phyloP scores from a whole-genome alignment of 2,113 vertebrate genomes.

The Microcebus murinus region DNA sequence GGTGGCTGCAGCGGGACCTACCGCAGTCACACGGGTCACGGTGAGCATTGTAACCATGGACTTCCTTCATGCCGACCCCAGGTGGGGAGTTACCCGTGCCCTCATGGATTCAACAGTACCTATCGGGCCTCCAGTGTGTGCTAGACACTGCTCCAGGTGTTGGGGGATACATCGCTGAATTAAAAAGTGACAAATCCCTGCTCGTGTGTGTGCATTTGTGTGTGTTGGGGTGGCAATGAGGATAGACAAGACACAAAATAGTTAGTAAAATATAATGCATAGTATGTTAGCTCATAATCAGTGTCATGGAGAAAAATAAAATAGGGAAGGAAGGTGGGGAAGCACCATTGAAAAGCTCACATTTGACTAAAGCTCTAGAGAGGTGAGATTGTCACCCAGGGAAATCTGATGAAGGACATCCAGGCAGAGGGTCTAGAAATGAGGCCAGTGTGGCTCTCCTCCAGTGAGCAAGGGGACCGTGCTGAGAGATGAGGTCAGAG shows the following conservation, averaged over 20 bases:
- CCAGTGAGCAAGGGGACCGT: neutral
- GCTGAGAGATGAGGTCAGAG: neutral
- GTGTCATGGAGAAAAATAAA: neutral
- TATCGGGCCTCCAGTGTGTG: rapidly evolving
- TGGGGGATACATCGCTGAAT: neutral
- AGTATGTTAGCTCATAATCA: neutral
- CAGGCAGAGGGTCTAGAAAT: neutral
- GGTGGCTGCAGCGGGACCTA: neutral
- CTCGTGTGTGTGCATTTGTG: rapidly evolving
- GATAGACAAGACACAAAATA: neutral
- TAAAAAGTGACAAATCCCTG: neutral
- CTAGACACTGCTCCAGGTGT: too few species aligned
- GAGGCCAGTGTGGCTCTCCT: neutral
- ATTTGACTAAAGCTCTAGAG: neutral
- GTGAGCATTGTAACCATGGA: rapidly evolving
- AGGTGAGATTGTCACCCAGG: too few species aligned
- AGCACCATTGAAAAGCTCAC: neutral
- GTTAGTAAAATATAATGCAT: neutral
- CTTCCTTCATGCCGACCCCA: too few species aligned
- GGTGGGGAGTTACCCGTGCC: neutral
- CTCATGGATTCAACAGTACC: rapidly evolving
- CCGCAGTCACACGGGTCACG: rapidly evolving
- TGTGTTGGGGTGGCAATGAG: neutral
- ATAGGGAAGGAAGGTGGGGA: neutral
- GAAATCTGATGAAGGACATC: neutral